Evolutionary conservation across 2,113 vertebrate species (phyloP).

Genomic region (Nycticryphes semicollaris): DNA sequence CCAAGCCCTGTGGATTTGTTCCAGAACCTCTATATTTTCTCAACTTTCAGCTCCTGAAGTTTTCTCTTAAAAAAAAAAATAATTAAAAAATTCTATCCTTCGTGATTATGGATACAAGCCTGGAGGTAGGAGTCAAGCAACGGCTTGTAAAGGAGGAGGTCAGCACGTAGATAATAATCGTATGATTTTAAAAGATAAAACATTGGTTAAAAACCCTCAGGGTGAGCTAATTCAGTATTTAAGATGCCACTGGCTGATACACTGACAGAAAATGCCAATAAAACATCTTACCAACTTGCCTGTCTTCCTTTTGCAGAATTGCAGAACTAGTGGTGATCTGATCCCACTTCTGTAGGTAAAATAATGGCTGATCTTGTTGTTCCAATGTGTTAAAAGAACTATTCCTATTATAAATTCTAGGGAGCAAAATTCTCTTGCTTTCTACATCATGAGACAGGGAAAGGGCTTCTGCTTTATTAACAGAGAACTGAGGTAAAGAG

Average conservation of each 20-base stretch:
- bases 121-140: background rate
- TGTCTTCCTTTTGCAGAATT: background rate
- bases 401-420: background rate
- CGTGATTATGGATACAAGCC: background rate
- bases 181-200: background rate
- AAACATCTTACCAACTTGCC: background rate
- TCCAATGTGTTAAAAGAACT: background rate
- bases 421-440: background rate
- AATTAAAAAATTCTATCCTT: background rate
- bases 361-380: background rate
- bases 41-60: background rate
- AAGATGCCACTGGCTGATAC: background rate
- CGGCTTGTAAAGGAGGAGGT: background rate
- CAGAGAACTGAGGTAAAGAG: background rate
- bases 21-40: background rate
- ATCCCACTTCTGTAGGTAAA: background rate
- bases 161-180: background rate
- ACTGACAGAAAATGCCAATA: background rate
- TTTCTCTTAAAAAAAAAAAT: background rate
- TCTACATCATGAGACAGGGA: background rate
- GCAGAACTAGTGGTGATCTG: background rate
- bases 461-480: background rate
- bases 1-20: slow-evolving; percentile 20
- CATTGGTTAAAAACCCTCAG: background rate
- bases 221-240: background rate